Evolutionary conservation across 2,797 vertebrate genomes (phyloP), one percentile per base, ranked within the genome.

Genomic region (Nyctibius grandis): DNA sequence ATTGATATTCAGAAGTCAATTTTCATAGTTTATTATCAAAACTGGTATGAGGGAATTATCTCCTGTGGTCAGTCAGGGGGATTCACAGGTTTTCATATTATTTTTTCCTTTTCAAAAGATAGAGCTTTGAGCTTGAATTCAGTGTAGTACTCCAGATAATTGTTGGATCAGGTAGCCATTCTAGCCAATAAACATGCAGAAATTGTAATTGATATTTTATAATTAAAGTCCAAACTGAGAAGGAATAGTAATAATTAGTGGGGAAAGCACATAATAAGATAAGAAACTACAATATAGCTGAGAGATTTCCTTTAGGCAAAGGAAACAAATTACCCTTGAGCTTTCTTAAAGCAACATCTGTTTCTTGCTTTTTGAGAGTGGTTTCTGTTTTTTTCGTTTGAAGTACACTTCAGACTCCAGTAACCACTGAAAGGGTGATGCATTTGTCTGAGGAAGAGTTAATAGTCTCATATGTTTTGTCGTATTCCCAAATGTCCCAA

Each of bases 201-300:
- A 86, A 88, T 47, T 83, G 54, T 88, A 96, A 96, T 85, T 89
- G 59, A 87, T 89, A 85, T 79, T 97, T 93, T 93, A 89, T 96
- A 86, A 96, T 95, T 96, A 85, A 95, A 95, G 76, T 88, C 48
- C 86, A 89, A 93, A 76, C 54, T 75, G 60, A 89, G 80, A 94
- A 96, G 65, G 18, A 92, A 89, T 89, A 72, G 26, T 64, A 82
- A 92, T 85, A 88, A 95, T 93, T 95, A 92, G 54, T 48, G n/a
- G 13, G 19, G 29, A 85, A 74, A 95, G 29, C 40, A 53, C 51
- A 72, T 91, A 91, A 80, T 92, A 88, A 67, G 56, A 73, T 89
- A 91, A 95, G 56, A 85, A 84, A 92, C 83, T n/a, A 94, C 53
- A 85, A 82, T 83, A 89, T 44, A 96, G 61, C 40, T 0, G 0